Base-by-base conservation (phyloP, 1,140 invertebrate genomes). In the Theocolax elegans region DNA sequence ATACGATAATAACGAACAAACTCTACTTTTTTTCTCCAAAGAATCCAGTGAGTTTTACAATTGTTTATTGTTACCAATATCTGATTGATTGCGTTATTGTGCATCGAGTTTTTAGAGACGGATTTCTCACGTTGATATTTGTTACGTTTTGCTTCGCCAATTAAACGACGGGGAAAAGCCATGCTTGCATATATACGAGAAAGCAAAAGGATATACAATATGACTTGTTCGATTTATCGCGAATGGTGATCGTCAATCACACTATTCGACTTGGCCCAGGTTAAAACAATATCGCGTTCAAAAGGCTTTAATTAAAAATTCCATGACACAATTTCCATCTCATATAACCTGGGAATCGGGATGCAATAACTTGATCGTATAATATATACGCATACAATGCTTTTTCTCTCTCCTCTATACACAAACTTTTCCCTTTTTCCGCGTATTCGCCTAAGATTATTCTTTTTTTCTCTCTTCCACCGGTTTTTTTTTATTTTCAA, bases 251-350 rank as follows among this genome's bases (percentile, higher is more conserved):
- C 48, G 40, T 53, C 63, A 51, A 71, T 66, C 60, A 58, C 49
- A 40, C 35, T 35, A 42, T 54, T 46, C 49, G 48, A 40, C 27
- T 27, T 42, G 9, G 17, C 19, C 42, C 46, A 51, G 40, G 35
- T 35, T 6, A 66, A 66, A 71, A 66, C 58, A 72, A 67, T 63
- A 56, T 51, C 35, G 53, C 27, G 23, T 27, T 63, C 38, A 35
- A 40, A 46, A 42, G 60, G 44, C 15, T 65, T 72, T 65, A 67
- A 72, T 72, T 72, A 68, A 72, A 72, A 72, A 72, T 72, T 65
- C 54, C 59, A 56, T 23, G 35, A 13, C 15, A 27, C 27, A 15
- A 63, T 48, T 53, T 53, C 7, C 19, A 27, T 21, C 19, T 13
- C 46, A 7, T 17, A 31, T n/a, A 29, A 44, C n/a, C 35, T 13